Conservation (phyloP, 2,797 vertebrate species). For the Nyctalus aviator region DNA sequence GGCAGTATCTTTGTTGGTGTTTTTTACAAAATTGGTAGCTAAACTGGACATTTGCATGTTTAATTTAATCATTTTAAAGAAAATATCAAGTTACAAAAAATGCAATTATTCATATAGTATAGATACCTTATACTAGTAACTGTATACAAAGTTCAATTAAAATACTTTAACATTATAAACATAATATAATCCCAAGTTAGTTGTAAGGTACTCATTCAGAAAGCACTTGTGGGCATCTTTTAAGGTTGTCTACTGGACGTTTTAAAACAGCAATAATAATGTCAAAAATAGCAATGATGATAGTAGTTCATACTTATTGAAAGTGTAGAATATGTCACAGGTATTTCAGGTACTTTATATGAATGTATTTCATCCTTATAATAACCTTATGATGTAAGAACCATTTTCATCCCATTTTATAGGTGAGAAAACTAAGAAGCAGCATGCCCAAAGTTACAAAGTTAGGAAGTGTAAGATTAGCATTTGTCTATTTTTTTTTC, state of each 20-base stretch:
- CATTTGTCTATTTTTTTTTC: background rate
- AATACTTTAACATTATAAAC: conserved; percentile 19
- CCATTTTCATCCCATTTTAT: background rate
- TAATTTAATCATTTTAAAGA: conserved; percentile 16
- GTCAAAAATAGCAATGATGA: background rate
- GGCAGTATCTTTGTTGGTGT: conserved; percentile 6
- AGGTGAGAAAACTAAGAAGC: background rate
- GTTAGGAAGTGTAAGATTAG: background rate
- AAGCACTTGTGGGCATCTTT: background rate
- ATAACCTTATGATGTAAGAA: background rate
- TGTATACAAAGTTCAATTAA: background rate
- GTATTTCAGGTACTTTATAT: conserved; percentile 22
- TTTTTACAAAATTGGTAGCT: conserved; percentile 41
- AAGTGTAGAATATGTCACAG: background rate
- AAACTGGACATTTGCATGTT: background rate
- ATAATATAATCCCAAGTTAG: conserved; percentile 37
- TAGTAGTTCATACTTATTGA: background rate
- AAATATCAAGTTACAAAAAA: conserved; percentile 4
- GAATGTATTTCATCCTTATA: conserved; percentile 40
- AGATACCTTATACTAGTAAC: background rate
- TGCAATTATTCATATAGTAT: background rate
- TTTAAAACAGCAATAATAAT: background rate
- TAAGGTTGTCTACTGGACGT: background rate
- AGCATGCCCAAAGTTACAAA: background rate
- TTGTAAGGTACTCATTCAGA: conserved; percentile 10